Percentiles rank a stretch among this genome's conserved stretches.
These are phyloP conservation scores for Aphodius granarius DNA, from an alignment of 2,888 invertebrate species.

Conservation along the genomic window DNA sequence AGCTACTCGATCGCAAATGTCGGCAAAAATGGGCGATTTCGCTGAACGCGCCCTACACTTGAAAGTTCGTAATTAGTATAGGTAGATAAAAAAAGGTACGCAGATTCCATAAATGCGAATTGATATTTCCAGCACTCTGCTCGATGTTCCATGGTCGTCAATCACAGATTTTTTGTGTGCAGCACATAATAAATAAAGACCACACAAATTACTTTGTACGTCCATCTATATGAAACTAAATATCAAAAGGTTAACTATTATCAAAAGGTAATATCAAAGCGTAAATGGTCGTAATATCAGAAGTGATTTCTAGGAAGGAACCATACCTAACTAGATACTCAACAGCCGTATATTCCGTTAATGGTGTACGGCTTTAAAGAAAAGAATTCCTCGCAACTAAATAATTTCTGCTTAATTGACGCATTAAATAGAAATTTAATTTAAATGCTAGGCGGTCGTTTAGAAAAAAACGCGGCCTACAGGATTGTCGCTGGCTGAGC, in stretches of 20 bases:
- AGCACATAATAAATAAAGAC: too few species aligned
- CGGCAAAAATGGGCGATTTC: too few species aligned
- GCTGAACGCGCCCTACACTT: too few species aligned
- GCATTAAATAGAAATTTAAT: slow-evolving; percentile 11
- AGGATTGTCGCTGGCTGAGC: neutral
- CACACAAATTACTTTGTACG: too few species aligned
- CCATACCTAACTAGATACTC: neutral
- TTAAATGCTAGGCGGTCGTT: neutral
- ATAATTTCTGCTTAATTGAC: slow-evolving; percentile 6
- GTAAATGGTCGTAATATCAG: neutral
- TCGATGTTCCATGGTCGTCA: too few species aligned
- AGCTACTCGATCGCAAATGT: too few species aligned
- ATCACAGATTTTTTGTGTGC: too few species aligned
- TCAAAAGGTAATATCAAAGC: too few species aligned
- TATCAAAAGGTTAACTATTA: neutral
- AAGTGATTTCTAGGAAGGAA: neutral
- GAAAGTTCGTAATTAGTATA: too few species aligned
- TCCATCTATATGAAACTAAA: neutral
- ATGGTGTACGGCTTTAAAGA: neutral
- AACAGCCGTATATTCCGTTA: neutral
- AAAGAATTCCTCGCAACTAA: neutral
- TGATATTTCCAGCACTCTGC: too few species aligned
- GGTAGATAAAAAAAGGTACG: too few species aligned
- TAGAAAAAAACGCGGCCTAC: neutral
- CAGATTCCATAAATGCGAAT: too few species aligned